Base-by-base conservation (phyloP, 2,888 invertebrate genomes). In the Neoaliturus tenellus region DNA sequence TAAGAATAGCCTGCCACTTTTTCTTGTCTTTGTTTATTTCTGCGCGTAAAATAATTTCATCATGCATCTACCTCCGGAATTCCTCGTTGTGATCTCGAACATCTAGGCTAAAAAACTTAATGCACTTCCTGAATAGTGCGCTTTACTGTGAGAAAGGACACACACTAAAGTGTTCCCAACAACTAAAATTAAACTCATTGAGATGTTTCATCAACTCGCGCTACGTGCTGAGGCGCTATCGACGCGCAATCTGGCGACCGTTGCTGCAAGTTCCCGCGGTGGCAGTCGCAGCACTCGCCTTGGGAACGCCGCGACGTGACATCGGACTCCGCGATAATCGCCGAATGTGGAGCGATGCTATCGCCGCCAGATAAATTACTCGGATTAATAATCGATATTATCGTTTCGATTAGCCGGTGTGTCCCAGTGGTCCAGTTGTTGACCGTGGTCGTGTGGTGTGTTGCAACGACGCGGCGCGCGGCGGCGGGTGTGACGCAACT, bases 331-430 rank as follows among this genome's bases (percentile, higher is more conserved):
- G 4, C 28, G 62, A 62, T 62, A 62, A 62, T 62, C 62, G 28
- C 8, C 62, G 62, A 62, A 62, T 62, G 62, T 62, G 62, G 62
- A 62, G 62, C 62, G 62, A 62, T 62, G 28, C 17, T 62, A 62
- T 62, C 62, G 62, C 28, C 14, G 51, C 51, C 5, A 23, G 51
- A 20, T 62, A 62, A 62, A 62, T 62, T 31, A 14, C 62, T 62
- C 23, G 23, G 48, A 35, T 35, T 35, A 35, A 35, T 35, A 35
- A 4, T 35, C 35, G 35, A 35, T 35, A 35, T 35, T 35, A 35
- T 35, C 35, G 35, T 3, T 10, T 41, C 41, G 41, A 41, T 41
- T 41, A 41, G 6, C 41, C 8, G 14, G 6, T 3, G 48, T 20
- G 62, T 25, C 62, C 28, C 62, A 62, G 62, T 31, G 31, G 10